Evolutionary conservation across 2,113 vertebrate species (phyloP).

Genomic region (Phrynocephalus versicolor): DNA sequence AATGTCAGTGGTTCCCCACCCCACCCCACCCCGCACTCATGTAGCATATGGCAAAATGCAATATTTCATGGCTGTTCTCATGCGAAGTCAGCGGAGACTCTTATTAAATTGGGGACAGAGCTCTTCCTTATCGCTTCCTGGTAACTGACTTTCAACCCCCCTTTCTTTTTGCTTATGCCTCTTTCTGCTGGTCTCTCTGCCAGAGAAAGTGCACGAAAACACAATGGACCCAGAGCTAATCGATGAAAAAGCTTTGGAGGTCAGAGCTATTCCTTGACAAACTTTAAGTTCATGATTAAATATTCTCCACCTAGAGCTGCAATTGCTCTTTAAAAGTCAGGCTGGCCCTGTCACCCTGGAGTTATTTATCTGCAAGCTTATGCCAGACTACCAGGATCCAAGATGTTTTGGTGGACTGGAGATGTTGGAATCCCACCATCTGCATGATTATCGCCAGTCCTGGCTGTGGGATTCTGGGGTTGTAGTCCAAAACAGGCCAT

Average conservation of each 20-base stretch:
- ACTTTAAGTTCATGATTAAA: slow-evolving; percentile 62
- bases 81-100: slow-evolving; percentile 39
- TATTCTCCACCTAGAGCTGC: slow-evolving; percentile 64
- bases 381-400: accelerated
- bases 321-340: slow-evolving; percentile 49
- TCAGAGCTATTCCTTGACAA: slow-evolving; percentile 67
- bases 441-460: not conserved
- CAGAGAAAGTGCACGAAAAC: slow-evolving; percentile 60
- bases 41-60: slow-evolving; percentile 29
- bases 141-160: slow-evolving; percentile 16
- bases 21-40: too few relatives aligned
- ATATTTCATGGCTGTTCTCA: slow-evolving; percentile 36
- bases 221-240: slow-evolving; percentile 67
- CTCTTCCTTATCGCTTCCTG: slow-evolving; percentile 56
- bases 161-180: slow-evolving; percentile 54
- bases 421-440: too few relatives aligned
- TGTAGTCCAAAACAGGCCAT: too few relatives aligned
- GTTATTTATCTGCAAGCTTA: slow-evolving; percentile 14
- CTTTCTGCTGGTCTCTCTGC: slow-evolving; percentile 39
- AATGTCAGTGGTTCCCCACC: slow-evolving; percentile 31
- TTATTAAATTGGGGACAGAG: slow-evolving; percentile 32
- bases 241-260: slow-evolving; percentile 67
- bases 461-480: too few relatives aligned
- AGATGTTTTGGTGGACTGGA: not conserved
- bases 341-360: slow-evolving; percentile 41